Conservation (phyloP, 2,113 vertebrate species). For the Passer montanus region DNA sequence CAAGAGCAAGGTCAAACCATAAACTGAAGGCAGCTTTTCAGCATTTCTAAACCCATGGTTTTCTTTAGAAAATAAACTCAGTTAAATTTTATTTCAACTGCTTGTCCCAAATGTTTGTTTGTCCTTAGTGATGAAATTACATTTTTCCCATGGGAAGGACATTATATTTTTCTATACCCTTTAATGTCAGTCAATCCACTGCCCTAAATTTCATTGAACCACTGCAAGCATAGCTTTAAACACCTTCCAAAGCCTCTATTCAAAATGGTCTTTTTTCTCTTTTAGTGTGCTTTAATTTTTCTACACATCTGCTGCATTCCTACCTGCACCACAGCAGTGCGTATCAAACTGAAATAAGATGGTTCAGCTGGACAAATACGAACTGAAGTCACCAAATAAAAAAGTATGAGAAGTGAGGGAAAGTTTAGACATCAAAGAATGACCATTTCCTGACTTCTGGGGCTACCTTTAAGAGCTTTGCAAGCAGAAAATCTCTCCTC, state of each 20-base stretch:
- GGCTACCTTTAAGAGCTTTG: neutral
- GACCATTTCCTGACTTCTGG: neutral
- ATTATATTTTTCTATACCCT: neutral
- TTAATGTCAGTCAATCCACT: neutral
- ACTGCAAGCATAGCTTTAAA: neutral
- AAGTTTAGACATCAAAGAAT: neutral
- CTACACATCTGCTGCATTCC: neutral
- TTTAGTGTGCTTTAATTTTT: neutral
- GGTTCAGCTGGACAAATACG: neutral
- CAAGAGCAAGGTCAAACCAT: constrained; percentile 36
- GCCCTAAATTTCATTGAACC: neutral
- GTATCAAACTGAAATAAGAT: neutral
- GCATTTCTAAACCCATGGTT: constrained; percentile 34
- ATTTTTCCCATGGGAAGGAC: constrained; percentile 39
- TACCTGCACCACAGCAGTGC: neutral
- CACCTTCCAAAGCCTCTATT: neutral
- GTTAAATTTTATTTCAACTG: constrained; percentile 41
- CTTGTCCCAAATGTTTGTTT: constrained; percentile 50
- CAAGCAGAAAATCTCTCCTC: constrained; percentile 1
- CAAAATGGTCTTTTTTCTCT: neutral
- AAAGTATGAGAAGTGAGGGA: neutral
- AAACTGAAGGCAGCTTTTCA: constrained; percentile 26
- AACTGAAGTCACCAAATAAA: neutral
- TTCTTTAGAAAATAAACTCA: constrained; percentile 50
- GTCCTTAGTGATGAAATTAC: constrained; percentile 38